Conservation (phyloP, 2,888 invertebrate species). For the Suillia variegata region DNA sequence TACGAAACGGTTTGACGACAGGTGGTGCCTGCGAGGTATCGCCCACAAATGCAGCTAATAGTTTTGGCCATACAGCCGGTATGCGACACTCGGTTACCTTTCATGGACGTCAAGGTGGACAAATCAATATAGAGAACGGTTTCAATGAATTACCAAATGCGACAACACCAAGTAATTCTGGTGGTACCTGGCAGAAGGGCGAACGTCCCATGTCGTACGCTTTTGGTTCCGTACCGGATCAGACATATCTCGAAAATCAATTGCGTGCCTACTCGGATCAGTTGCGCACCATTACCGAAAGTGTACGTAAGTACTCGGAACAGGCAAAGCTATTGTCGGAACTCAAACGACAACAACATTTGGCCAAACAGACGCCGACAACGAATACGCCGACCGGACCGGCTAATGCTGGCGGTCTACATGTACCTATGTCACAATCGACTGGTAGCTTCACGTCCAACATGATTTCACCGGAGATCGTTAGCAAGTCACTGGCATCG, state of each 20-base stretch:
- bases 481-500: constrained; percentile 55
- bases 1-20: constrained; percentile 38
- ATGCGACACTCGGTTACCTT: constrained; percentile 60
- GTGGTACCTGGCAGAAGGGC: constrained; percentile 33
- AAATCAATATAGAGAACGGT: constrained; percentile 32
- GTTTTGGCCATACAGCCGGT: constrained; percentile 21
- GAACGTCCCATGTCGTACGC: constrained; percentile 59
- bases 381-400: constrained; percentile 11
- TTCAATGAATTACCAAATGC: constrained; percentile 21
- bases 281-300: constrained; percentile 59
- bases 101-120: constrained; percentile 47
- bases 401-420: constrained; percentile 15
- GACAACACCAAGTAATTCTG: constrained; percentile 14
- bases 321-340: constrained; percentile 60
- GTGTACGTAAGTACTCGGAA: constrained; percentile 61
- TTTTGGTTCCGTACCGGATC: constrained; percentile 56
- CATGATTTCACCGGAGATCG: constrained; percentile 57
- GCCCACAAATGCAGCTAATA: neutral
- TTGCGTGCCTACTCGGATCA: constrained; percentile 60
- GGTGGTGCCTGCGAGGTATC: constrained; percentile 3
- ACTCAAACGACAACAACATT: constrained; percentile 57
- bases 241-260: constrained; percentile 60
- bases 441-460: constrained; percentile 47
- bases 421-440: constrained; percentile 38
- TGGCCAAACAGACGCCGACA: constrained; percentile 44